phyloP scores from a whole-genome alignment of 2,888 invertebrate genomes.

The Abscondita cerata region DNA sequence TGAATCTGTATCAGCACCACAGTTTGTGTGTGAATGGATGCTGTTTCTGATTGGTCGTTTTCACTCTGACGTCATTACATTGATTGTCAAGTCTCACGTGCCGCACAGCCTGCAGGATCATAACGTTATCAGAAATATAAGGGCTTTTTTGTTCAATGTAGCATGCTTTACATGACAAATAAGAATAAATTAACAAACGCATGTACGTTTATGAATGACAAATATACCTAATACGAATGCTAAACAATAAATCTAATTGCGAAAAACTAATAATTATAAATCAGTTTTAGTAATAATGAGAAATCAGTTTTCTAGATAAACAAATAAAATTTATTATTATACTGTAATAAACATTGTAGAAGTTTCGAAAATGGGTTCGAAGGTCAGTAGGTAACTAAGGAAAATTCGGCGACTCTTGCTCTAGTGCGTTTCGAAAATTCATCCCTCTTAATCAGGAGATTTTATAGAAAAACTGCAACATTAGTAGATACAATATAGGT shows the following conservation, averaged over 20 bases:
- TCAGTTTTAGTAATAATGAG: too few species aligned
- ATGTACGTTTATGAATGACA: too few species aligned
- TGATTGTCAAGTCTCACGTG: slow-evolving; percentile 70
- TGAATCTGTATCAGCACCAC: slow-evolving; percentile 56
- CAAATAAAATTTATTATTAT: too few species aligned
- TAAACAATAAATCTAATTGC: too few species aligned
- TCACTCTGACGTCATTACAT: slow-evolving; percentile 76
- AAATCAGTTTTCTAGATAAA: too few species aligned
- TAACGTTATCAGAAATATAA: slow-evolving; percentile 49
- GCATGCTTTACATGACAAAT: slow-evolving; percentile 28
- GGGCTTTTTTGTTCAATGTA: slow-evolving; percentile 37
- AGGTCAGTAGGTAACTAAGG: too few species aligned
- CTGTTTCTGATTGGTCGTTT: slow-evolving; percentile 65
- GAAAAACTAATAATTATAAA: too few species aligned
- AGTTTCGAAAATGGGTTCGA: neutral
- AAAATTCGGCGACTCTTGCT: too few species aligned
- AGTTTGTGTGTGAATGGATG: slow-evolving; percentile 67
- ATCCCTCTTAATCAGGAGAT: neutral
- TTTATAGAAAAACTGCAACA: slow-evolving; percentile 19
- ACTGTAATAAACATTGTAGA: neutral
- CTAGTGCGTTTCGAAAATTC: too few species aligned
- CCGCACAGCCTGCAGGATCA: slow-evolving; percentile 52
- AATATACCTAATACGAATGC: too few species aligned
- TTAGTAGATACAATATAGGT: slow-evolving; percentile 41
- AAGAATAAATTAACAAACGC: slow-evolving; percentile 5